Base-by-base conservation (phyloP, 2,113 vertebrate species). In the Suricata suricatta region DNA sequence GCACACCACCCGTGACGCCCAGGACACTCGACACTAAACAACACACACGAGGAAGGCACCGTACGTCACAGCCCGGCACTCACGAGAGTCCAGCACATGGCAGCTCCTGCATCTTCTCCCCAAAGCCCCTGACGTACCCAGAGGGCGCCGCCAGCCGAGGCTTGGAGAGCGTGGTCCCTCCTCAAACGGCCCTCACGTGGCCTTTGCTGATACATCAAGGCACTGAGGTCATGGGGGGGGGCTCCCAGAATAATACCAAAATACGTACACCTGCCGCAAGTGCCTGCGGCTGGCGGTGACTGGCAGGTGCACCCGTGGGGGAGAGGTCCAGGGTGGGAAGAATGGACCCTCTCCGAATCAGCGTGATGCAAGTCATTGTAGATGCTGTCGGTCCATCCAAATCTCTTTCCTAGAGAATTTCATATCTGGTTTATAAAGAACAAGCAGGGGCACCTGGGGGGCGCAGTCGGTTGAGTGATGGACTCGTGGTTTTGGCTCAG, bases 281-380 rank as follows among this genome's bases (percentile, higher is more conserved):
- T 14, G 74, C 25, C 1, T 31, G 7, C 44, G 3, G 21, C 33
- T 21, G 41, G 1, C 3, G 38, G 7, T 15, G 5, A 17, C 23
- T 25, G 50, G 3, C 29, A 16, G 50, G 25, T 17, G 31, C 3
- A 27, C 52, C 66, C 11, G 1, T 90, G 41, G n/a, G 19, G 8
- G 90, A 71, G 64, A 5, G 4, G 25, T 31, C 3, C 2, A 52
- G 63, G 44, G 15, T 10, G 76, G 31, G 31, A 72, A 31, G 54
- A 13, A 54, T 14, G 47, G 7, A 69, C 4, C 0, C 0, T 14
- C 35, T 47, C 13, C 29, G 52, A 4, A 0, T 47, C 29, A 0
- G 0, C 12, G 52, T 2, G 0, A 44, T 1, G 2, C 9, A 6
- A 0, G 0, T 14, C n/a, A 14, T 16, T 14, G 31, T 5, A 57